Percentiles rank a stretch among this genome's conserved stretches.
These are phyloP conservation scores for Astreopora myriophthalma DNA, from an alignment of 64 coral and sea anemone species.

Conservation along the genomic window DNA sequence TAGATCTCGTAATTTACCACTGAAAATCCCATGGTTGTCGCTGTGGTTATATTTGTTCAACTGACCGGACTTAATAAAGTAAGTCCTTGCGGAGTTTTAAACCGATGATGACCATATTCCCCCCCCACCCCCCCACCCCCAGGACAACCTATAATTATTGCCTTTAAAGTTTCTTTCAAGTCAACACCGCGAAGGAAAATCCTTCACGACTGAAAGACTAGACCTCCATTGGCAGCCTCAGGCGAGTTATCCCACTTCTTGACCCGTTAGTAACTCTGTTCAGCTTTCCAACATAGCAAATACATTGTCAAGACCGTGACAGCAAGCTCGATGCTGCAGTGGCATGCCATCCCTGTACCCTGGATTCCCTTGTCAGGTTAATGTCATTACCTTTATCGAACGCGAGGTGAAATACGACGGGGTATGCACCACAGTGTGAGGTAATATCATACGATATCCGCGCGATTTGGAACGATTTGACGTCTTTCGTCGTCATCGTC, in stretches of 20 bases:
- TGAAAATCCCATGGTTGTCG: neutral
- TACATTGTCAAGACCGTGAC: neutral
- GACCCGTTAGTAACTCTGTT: too few relatives aligned
- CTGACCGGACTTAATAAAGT: neutral
- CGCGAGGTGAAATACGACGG: neutral
- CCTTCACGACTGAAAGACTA: neutral
- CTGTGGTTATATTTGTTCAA: neutral
- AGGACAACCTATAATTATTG: too few relatives aligned
- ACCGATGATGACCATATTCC: too few relatives aligned
- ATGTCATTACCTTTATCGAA: neutral
- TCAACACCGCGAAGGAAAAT: neutral
- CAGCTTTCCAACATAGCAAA: neutral
- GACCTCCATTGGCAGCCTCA: too few relatives aligned
- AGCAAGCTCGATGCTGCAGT: neutral
- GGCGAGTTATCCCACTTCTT: neutral
- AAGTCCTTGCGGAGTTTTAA: too few relatives aligned
- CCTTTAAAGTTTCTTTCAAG: neutral
- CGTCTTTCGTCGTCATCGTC: constrained; percentile 22
- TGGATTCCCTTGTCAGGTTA: neutral
- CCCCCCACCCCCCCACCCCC: too few relatives aligned
- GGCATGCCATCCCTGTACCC: neutral
- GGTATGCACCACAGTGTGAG: neutral
- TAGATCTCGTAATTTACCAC: neutral
- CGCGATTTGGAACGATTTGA: constrained; percentile 23
- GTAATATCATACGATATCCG: constrained; percentile 65